Base-by-base conservation (phyloP, 2,888 invertebrate species). In the Mycalesis mineus region DNA sequence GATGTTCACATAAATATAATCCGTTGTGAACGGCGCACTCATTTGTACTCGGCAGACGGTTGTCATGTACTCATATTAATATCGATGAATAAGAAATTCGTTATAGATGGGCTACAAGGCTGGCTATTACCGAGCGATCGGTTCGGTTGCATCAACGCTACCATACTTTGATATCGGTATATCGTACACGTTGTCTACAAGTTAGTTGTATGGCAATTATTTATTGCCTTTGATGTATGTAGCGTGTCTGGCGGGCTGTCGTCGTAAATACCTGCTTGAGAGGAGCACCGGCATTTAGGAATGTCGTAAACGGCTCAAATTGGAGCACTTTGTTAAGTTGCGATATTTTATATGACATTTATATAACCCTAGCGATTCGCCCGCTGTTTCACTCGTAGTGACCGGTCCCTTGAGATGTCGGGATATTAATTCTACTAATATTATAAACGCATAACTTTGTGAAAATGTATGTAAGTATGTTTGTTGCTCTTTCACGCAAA, bases 61-160 rank as follows among this genome's bases (percentile, higher is more conserved):
- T 84, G 87, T 87, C 88, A 82, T 88, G 88, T 88, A 80, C 70
- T 74, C 75, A 79, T 84, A 88, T 87, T 87, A 85, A 87, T 85
- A 86, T 85, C 88, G 87, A 89, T 88, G 88, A 87, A 88, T 89
- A 87, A 88, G 84, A 89, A 88, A 88, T 88, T 82, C 81, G 85
- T 88, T 86, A 88, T 88, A 82, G 84, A 88, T 88, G 84, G 78
- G 75, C 68, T 88, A 89, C 88, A 88, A 79, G 87, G 75, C 76
- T 79, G 74, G 74, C 84, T 80, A 86, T 87, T 85, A 86, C 84
- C 68, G 71, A 72, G 66, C 75, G 75, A 75, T 74, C 74, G 71
- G 77, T 78, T 22, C 76, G 75, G 74, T 22, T 72, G 68, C 76
- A 73, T 73, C 70, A 72, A 71, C 71, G 80, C 84, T 84, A 84